Conservation (phyloP, 2,797 vertebrate genomes). For the Cheirogaleus major region DNA sequence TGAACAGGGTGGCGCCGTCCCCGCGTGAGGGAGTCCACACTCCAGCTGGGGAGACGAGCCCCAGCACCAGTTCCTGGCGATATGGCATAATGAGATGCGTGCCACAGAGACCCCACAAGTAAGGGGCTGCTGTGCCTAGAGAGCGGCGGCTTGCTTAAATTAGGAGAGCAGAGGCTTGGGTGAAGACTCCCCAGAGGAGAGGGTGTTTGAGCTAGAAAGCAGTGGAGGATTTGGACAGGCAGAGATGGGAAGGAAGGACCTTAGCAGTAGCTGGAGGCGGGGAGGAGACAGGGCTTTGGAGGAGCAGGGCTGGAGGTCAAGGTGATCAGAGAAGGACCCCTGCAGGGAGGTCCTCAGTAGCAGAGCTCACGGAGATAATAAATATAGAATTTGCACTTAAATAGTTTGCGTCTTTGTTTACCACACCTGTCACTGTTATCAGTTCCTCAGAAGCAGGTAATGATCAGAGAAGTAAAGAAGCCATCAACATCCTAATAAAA, state of each 20-base stretch:
- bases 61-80: neutral
- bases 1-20: neutral
- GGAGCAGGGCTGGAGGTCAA: neutral
- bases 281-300: neutral
- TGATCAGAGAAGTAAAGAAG: neutral
- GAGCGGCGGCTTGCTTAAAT: neutral
- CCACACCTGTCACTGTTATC: neutral
- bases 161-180: neutral
- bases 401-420: neutral
- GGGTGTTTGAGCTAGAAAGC: neutral
- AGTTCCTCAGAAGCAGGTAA: constrained; percentile 22
- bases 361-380: neutral
- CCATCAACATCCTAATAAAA: neutral
- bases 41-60: neutral
- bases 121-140: neutral
- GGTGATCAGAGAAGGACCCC: neutral
- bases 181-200: neutral
- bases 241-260: neutral
- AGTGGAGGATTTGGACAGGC: accelerated
- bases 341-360: neutral
- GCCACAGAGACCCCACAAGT: neutral
- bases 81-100: neutral
- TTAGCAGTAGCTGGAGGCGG: too few relatives aligned
- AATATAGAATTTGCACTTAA: constrained; percentile 22
- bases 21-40: accelerated